Conservation (phyloP, 2,797 vertebrate species). For the Melanotaenia pygmaea region DNA sequence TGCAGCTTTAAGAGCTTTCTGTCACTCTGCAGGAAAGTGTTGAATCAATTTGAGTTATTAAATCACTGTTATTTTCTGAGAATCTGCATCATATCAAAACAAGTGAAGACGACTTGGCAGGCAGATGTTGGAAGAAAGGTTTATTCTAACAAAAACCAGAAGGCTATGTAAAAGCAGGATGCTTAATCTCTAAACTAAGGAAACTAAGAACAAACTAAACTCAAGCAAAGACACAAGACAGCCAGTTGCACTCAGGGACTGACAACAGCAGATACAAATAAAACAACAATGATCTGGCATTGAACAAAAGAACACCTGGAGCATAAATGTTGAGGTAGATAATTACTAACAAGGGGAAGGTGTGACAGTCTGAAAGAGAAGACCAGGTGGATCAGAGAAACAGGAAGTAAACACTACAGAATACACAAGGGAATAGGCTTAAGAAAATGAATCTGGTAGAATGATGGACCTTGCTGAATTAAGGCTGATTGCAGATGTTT, state of each 20-base stretch:
- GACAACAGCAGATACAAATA: background rate
- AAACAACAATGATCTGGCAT: background rate
- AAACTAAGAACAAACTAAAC: background rate
- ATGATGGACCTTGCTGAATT: background rate
- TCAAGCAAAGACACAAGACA: background rate
- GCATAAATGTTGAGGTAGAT: too few species aligned
- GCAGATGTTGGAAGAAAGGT: background rate
- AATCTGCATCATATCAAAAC: slow-evolving; percentile 1
- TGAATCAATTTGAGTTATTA: background rate
- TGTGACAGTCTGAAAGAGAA: too few species aligned
- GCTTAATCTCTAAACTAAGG: background rate
- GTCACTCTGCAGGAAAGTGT: slow-evolving; percentile 1
- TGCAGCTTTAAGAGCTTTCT: slow-evolving; percentile 12
- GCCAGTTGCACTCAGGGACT: background rate
- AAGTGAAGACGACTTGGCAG: background rate
- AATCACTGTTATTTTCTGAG: slow-evolving; percentile 4
- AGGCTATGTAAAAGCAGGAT: background rate
- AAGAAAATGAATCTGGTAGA: background rate
- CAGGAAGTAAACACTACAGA: background rate
- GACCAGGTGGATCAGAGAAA: background rate
- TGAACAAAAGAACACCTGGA: too few species aligned
- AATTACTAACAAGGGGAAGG: too few species aligned
- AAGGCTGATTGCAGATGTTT: too few species aligned
- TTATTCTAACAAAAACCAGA: background rate
- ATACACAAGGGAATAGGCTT: background rate